Conservation (phyloP, 1,140 invertebrate genomes). For the Bombus picipes region DNA sequence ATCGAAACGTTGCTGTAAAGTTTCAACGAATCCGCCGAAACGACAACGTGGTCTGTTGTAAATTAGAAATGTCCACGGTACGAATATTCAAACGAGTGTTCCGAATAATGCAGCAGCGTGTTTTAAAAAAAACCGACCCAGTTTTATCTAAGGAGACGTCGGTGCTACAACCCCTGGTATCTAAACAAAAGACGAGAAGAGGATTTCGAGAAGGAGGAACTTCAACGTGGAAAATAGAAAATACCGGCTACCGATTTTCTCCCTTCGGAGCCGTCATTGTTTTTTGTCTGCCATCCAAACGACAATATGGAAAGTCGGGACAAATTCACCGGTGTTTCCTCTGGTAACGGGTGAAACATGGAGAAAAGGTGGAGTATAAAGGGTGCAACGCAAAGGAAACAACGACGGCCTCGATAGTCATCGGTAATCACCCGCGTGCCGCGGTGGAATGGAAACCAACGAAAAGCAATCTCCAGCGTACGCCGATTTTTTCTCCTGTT, state of each 20-base stretch:
- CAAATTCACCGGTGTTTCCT: slow-evolving; percentile 6
- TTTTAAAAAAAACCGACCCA: slow-evolving; percentile 9
- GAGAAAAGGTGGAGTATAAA: neutral
- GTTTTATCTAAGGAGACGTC: neutral
- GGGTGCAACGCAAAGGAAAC: slow-evolving; percentile 33
- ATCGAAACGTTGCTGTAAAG: neutral
- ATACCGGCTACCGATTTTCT: neutral
- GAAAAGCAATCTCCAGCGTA: slow-evolving; percentile 15
- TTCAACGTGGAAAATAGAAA: neutral
- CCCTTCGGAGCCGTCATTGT: slow-evolving; percentile 8
- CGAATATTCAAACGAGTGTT: neutral
- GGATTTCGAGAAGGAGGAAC: neutral
- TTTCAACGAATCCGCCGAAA: neutral
- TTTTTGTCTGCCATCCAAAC: slow-evolving; percentile 7
- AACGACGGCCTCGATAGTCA: slow-evolving; percentile 29
- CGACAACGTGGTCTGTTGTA: neutral
- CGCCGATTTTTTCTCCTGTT: no score
- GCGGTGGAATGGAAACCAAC: neutral
- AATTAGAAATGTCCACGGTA: neutral
- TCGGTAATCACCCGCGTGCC: slow-evolving; percentile 24
- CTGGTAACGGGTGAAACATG: neutral
- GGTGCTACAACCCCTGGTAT: neutral
- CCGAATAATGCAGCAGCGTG: neutral
- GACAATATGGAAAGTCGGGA: slow-evolving; percentile 15
- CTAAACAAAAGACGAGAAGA: neutral